A percentile compares a stretch with the other conserved stretches of the same genome.
Evolutionary conservation across 2,888 invertebrate genomes (phyloP).

Genomic region (Augochlorella aurata): DNA sequence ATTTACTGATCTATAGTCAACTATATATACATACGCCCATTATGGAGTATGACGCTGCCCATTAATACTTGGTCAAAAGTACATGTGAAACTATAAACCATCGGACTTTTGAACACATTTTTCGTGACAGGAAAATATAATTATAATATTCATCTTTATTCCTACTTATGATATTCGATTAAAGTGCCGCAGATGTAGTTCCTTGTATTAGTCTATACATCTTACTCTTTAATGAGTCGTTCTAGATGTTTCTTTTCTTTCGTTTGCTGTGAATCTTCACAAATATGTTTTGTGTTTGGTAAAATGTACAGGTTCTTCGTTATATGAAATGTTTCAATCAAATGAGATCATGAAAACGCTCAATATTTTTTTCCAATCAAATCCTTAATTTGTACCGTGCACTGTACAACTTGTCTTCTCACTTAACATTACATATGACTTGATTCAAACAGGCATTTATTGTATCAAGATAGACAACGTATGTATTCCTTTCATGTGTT

Average conservation of each 20-base stretch:
- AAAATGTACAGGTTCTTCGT: neutral
- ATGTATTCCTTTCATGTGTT: neutral
- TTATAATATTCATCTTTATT: constrained; percentile 8
- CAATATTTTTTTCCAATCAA: neutral
- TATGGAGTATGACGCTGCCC: constrained; percentile 19
- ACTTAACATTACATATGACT: constrained; percentile 24
- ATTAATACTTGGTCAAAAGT: constrained; percentile 20
- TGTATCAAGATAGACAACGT: constrained; percentile 15
- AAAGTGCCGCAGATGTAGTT: constrained; percentile 9
- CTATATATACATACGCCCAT: constrained; percentile 23
- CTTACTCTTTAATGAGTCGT: neutral
- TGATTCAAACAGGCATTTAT: constrained; percentile 12
- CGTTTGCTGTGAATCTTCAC: neutral
- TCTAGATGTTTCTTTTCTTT: neutral
- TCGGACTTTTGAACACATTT: constrained; percentile 42
- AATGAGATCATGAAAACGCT: constrained; percentile 3
- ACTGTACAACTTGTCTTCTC: constrained; percentile 2
- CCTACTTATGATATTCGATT: constrained; percentile 15
- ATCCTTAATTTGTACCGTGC: constrained; percentile 10
- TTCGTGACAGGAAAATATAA: constrained; percentile 29
- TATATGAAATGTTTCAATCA: neutral
- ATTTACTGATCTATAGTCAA: constrained; percentile 25
- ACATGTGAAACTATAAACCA: constrained; percentile 26
- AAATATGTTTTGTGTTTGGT: neutral
- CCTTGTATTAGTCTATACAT: constrained; percentile 37